Evolutionary conservation across 2,113 vertebrate genomes (phyloP), one percentile per base, ranked within the genome.

Genomic region (Pycnonotus jocosus): DNA sequence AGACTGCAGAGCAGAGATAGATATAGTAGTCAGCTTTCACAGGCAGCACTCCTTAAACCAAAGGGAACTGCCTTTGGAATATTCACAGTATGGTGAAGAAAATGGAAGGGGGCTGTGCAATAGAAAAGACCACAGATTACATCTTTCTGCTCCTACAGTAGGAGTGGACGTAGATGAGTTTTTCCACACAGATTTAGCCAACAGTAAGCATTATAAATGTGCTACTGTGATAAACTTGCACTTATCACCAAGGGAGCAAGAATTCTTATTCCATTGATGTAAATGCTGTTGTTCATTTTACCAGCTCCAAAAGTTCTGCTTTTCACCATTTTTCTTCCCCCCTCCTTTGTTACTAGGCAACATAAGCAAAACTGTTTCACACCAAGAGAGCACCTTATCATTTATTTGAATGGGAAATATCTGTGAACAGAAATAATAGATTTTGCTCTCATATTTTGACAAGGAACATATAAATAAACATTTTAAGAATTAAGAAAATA

Each of bases 271-370:
- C 38, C 76, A 68, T 57, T 45, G 60, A 86, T 50, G 15, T 79
- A 96, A 97, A 97, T 95, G 92, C 61, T 95, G 62, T 48, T 86
- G 35, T 76, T 96, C 47, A 0, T 73, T 95, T 96, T 85, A 84
- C 62, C 42, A 13, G 10, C 27, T 95, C 27, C 40, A 76, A 84
- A 84, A 64, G 53, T 96, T 48, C 48, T 92, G 38, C 61, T 89
- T 90, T 84, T 93, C 24, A 70, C 42, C 20, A 53, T 83, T 95
- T 89, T 86, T 23, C 2, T 9, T 84, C 19, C 51, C 20, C 1
- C 2, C 1, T 3, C 15, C 81, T 27, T 88, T 68, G 94, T 97
- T 97, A 92, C 97, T 92, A 97, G 82, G 97, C 96, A 97, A 97
- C 92, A 0, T 79, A 83, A 86, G 65, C 42, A 91, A 76, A 81